phyloP scores from a whole-genome alignment of 2,113 vertebrate species.

The Ceuthmochares aereus region DNA sequence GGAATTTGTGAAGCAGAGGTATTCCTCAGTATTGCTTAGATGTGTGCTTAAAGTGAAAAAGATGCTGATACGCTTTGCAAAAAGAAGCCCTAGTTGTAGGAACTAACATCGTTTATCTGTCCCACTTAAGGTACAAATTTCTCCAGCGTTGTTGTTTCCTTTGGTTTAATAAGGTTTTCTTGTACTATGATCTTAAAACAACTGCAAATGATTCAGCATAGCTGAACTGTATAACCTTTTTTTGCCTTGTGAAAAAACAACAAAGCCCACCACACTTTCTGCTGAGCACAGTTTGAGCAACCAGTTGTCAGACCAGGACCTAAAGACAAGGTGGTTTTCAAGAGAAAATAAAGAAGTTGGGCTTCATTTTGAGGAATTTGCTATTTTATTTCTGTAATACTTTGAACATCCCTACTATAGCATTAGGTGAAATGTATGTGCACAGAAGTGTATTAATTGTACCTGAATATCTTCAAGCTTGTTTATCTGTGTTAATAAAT shows the following conservation, averaged over 20 bases:
- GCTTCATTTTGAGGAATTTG: not conserved
- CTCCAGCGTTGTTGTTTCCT: not conserved
- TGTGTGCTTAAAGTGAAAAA: not conserved
- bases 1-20: not conserved
- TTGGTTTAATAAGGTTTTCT: not conserved
- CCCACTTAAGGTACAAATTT: not conserved
- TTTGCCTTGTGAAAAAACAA: not conserved
- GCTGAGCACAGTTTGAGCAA: not conserved
- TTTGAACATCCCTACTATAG: not conserved
- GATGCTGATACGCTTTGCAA: not conserved
- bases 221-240: not conserved
- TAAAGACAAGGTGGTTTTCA: not conserved
- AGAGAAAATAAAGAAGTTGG: not conserved
- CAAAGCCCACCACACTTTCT: not conserved
- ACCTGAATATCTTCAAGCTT: not conserved
- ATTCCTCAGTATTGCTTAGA: not conserved
- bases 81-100: not conserved
- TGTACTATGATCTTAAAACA: not conserved
- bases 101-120: not conserved
- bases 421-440: not conserved
- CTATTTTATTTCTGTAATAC: not conserved
- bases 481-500: not conserved
- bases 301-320: not conserved
- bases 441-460: not conserved
- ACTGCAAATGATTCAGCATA: not conserved